A percentile compares a stretch with the other conserved stretches of the same genome.
phyloP scores from a whole-genome alignment of 2,113 vertebrate genomes.

The Embiotoca jacksoni region DNA sequence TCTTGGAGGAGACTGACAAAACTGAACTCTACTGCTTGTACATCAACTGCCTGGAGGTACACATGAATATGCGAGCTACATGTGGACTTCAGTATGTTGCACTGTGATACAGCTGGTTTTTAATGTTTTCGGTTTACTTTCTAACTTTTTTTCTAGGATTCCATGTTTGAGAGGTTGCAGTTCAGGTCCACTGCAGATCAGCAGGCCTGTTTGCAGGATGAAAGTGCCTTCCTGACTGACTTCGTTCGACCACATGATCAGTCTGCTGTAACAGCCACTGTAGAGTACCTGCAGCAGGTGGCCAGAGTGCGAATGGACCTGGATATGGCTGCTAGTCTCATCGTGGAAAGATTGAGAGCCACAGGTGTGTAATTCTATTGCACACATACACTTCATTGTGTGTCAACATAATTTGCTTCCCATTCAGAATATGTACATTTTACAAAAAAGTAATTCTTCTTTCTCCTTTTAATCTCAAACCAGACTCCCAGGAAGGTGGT shows the following conservation, averaged over 20 bases:
- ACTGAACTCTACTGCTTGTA: slow-evolving; percentile 91
- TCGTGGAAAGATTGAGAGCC: slow-evolving; percentile 62
- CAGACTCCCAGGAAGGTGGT: slow-evolving; percentile 38
- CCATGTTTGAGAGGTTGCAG: slow-evolving; percentile 88
- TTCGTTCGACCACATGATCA: slow-evolving; percentile 69
- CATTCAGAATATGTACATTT: neutral
- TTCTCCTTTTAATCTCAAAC: slow-evolving; percentile 1
- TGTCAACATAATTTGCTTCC: neutral
- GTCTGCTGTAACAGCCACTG: slow-evolving; percentile 50
- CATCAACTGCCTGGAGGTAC: slow-evolving; percentile 93
- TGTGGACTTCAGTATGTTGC: neutral
- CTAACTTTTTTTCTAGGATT: slow-evolving; percentile 84
- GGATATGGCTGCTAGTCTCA: slow-evolving; percentile 82
- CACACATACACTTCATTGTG: neutral
- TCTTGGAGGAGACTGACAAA: slow-evolving; percentile 86
- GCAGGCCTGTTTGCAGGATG: slow-evolving; percentile 47
- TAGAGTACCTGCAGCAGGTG: slow-evolving; percentile 88
- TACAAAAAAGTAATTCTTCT: neutral
- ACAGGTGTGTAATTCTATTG: slow-evolving; percentile 47
- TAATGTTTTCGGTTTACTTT: neutral
- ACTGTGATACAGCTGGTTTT: neutral
- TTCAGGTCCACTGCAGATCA: slow-evolving; percentile 61
- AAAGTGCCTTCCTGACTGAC: slow-evolving; percentile 46
- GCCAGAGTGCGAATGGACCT: slow-evolving; percentile 89
- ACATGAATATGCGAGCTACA: neutral